Base-by-base conservation (phyloP, 2,888 invertebrate genomes). In the Nephrotoma appendiculata region DNA sequence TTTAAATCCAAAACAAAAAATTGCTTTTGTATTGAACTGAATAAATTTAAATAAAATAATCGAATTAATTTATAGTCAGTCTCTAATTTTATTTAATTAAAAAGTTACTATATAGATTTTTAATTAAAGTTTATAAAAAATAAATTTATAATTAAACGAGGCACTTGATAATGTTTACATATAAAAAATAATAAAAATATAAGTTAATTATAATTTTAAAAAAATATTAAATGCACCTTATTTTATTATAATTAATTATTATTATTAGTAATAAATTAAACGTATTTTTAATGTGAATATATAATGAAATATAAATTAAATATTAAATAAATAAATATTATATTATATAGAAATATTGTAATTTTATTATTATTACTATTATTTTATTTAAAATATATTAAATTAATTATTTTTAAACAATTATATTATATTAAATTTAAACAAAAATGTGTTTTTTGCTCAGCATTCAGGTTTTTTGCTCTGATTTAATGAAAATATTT, bases 401-500 rank as follows among this genome's bases (percentile, higher is more conserved):
- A 84, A 84, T 84, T 84, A 84, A 84, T 84, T 84, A 84, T 84
- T 84, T 84, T 84, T 84, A 84, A 84, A 42, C 42, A 41, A 42
- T 84, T 84, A 41, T 42, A 48, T 12, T 12, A 84, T 43, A 84
- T 15, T 15, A 84, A 42, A 84, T 42, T 12, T n/a, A 84, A 41
- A 71, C n/a, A 12, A 71, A 84, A 84, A 84, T 42, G 84, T 41
- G 43, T 84, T 84, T 83, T 84, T 84, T 84, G 84, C 84, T 84
- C 84, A 84, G 84, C 84, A 84, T 84, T 84, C 84, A 84, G 84
- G 84, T 84, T 84, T 71, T 71, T 84, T 84, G 84, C 84, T 84
- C 84, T 84, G 84, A 84, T 71, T 71, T 71, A 71, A 71, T 31
- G 11, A 71, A 71, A 71, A 71, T 71, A 71, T 71, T 31, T 71